A percentile compares a stretch with the other conserved stretches of the same genome.
phyloP scores from a whole-genome alignment of 2,888 invertebrate genomes.

The Frankliniella intonsa region DNA sequence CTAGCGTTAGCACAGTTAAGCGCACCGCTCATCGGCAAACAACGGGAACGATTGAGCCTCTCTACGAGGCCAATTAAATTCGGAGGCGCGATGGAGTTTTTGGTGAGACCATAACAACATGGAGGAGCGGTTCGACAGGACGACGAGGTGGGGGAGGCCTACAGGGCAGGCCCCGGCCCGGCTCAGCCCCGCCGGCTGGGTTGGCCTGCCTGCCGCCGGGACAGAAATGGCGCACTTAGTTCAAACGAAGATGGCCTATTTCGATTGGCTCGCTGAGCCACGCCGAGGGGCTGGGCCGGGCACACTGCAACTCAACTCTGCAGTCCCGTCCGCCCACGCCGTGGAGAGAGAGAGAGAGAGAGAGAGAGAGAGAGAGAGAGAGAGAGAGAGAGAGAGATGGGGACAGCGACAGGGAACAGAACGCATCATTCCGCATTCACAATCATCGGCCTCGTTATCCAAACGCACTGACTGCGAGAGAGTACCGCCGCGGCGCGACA shows the following conservation, averaged over 20 bases:
- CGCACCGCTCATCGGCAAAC: not conserved
- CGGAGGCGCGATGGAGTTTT: not conserved
- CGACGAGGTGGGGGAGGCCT: not conserved
- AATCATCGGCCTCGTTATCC: too few relatives aligned
- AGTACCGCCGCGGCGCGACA: too few relatives aligned
- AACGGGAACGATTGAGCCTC: not conserved
- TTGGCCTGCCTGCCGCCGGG: not conserved
- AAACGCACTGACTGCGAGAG: too few relatives aligned
- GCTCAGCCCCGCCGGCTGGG: too few relatives aligned
- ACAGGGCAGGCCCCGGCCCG: too few relatives aligned
- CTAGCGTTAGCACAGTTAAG: not conserved
- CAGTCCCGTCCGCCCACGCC: not conserved
- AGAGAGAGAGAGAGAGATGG: too few relatives aligned
- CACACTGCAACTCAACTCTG: not conserved
- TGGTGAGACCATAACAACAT: not conserved
- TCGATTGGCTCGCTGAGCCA: not conserved
- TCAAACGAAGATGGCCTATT: constrained; percentile 24
- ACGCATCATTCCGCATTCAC: too few relatives aligned
- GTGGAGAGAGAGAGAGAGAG: too few relatives aligned
- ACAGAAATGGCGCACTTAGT: constrained; percentile 1
- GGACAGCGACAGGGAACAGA: too few relatives aligned
- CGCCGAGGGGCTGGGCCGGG: not conserved
- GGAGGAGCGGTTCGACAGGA: not conserved
- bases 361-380: too few relatives aligned
- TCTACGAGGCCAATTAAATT: not conserved